Evolutionary conservation across 2,888 invertebrate species (phyloP).

Genomic region (Tenthredo amoena): DNA sequence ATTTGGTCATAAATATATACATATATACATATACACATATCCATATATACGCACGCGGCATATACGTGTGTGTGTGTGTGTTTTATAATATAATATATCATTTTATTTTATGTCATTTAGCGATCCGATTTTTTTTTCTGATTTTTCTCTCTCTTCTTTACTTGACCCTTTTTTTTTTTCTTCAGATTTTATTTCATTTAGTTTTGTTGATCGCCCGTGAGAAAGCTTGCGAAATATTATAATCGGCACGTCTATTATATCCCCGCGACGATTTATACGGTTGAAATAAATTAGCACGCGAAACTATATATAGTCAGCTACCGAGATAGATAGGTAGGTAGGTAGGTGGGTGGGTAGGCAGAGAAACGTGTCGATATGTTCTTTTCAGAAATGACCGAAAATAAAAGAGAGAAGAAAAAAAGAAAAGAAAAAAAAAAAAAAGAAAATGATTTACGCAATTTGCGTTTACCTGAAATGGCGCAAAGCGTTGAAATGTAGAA

Average conservation of each 20-base stretch:
- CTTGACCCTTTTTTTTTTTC: neutral
- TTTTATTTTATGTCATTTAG: conserved; percentile 20
- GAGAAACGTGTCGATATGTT: neutral
- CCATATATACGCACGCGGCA: no score
- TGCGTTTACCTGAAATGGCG: conserved; percentile 45
- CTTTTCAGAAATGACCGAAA: neutral
- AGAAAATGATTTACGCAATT: conserved; percentile 11
- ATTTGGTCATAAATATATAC: neutral
- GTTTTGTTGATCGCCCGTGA: neutral
- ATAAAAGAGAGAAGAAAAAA: neutral
- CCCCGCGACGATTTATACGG: neutral
- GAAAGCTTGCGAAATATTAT: neutral
- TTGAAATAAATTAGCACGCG: neutral
- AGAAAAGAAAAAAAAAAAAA: neutral
- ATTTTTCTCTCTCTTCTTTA: neutral
- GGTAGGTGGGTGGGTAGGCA: no score
- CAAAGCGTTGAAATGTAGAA: conserved; percentile 46
- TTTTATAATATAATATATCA: conserved; percentile 1
- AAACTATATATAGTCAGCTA: neutral
- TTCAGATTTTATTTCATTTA: neutral
- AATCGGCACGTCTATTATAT: neutral
- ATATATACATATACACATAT: neutral
- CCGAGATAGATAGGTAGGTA: no score
- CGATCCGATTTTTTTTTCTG: neutral
- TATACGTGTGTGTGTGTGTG: neutral